These are phyloP conservation scores for Xiphorhynchus elegans DNA, from an alignment of 2,113 vertebrate species.

Conservation along the genomic window DNA sequence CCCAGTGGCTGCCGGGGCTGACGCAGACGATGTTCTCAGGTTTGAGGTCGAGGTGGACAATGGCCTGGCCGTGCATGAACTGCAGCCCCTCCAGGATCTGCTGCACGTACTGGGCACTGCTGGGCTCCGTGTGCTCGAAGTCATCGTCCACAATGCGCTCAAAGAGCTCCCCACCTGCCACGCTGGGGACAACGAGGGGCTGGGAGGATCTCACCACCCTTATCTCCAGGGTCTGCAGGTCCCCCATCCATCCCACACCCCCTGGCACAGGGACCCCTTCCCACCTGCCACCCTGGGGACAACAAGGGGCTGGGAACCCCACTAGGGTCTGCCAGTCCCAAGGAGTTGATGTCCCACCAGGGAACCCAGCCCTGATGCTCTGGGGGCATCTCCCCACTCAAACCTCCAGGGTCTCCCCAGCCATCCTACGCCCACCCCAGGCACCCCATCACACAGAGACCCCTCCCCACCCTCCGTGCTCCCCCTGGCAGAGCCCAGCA, in stretches of 20 bases:
- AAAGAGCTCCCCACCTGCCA: conserved; percentile 88
- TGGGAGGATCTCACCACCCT: background rate
- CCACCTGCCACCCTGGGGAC: background rate
- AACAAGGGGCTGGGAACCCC: background rate
- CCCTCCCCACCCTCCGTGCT: background rate
- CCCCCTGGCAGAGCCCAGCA: background rate
- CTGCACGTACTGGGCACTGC: conserved; percentile 80
- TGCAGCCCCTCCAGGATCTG: conserved; percentile 87
- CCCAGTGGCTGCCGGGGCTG: conserved; percentile 69
- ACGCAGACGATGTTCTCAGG: conserved; percentile 89
- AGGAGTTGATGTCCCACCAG: background rate
- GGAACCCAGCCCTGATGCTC: background rate
- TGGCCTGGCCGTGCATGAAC: conserved; percentile 81
- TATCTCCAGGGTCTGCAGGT: rapidly evolving
- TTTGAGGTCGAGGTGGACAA: conserved; percentile 88
- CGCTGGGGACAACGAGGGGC: conserved; percentile 36
- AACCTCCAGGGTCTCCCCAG: background rate
- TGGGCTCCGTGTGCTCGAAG: conserved; percentile 88
- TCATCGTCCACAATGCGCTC: conserved; percentile 82
- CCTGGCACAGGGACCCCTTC: background rate
- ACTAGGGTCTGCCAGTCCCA: rapidly evolving
- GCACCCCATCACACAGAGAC: background rate
- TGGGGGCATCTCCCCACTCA: background rate
- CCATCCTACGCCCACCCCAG: background rate
- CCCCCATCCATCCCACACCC: background rate